Percentiles rank a stretch among this genome's conserved stretches.
These are phyloP conservation scores for Homarus gammarus DNA, from an alignment of 2,888 invertebrate species.

Conservation along the genomic window DNA sequence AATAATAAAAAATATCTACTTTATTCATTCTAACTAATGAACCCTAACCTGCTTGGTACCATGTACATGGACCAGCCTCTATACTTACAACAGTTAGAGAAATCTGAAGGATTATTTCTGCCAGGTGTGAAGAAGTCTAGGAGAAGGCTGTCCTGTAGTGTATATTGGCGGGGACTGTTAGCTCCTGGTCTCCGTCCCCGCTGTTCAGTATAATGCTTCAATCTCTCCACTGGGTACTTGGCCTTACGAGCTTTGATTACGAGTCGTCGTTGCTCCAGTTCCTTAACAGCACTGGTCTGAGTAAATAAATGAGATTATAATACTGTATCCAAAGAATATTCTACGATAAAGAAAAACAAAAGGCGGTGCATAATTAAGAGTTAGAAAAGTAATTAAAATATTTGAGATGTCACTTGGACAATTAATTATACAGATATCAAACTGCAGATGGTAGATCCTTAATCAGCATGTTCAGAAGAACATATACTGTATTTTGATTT, in stretches of 20 bases:
- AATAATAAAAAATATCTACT: too few species aligned
- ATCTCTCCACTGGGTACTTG: not conserved
- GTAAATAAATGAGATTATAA: not conserved
- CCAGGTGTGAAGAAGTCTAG: conserved; percentile 30
- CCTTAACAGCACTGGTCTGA: conserved; percentile 32
- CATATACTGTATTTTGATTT: too few species aligned
- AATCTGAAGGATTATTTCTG: not conserved
- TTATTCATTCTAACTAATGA: too few species aligned
- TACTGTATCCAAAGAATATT: too few species aligned
- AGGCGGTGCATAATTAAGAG: too few species aligned
- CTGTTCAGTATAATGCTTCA: conserved; percentile 17
- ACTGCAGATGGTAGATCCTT: too few species aligned
- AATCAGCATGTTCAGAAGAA: too few species aligned
- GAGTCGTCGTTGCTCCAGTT: conserved; percentile 40
- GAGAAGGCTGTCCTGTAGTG: conserved; percentile 2
- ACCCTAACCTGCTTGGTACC: too few species aligned
- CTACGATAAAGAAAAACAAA: too few species aligned
- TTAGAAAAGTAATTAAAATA: too few species aligned
- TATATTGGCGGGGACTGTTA: conserved; percentile 3
- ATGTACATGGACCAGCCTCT: not conserved
- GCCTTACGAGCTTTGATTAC: conserved; percentile 39
- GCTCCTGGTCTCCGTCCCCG: conserved; percentile 28
- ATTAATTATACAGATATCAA: too few species aligned
- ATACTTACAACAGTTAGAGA: not conserved
- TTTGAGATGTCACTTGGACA: too few species aligned